phyloP scores from a whole-genome alignment of 2,113 vertebrate genomes.

The Colistium nudipinnis region DNA sequence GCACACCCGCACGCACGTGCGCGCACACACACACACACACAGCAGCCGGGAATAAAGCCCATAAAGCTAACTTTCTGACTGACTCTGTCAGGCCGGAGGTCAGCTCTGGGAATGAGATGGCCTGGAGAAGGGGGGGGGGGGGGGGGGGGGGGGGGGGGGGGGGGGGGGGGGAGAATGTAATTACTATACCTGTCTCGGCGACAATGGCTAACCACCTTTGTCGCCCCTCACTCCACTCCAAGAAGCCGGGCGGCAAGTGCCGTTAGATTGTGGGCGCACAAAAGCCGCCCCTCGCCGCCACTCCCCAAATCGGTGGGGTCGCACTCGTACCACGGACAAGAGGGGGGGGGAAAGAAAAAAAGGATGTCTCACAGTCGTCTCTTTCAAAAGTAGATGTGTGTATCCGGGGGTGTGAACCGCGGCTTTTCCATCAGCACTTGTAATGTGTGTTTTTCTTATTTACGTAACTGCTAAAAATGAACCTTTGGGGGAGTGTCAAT shows the following conservation, averaged over 20 bases:
- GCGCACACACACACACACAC: too few species aligned
- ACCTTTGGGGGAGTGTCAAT: too few species aligned
- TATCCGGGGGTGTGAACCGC: constrained; percentile 17
- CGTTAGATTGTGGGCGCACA: constrained; percentile 63
- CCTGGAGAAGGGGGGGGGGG: constrained; percentile 62
- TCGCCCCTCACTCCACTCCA: constrained; percentile 56
- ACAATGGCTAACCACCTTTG: constrained; percentile 73
- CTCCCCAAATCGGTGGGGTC: constrained; percentile 55
- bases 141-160: constrained; percentile 66
- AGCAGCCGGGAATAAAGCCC: too few species aligned
- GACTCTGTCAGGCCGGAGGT: constrained; percentile 58
- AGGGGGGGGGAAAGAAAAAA: too few species aligned
- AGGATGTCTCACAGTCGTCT: constrained; percentile 16
- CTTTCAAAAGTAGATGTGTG: constrained; percentile 24
- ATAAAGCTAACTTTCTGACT: too few species aligned
- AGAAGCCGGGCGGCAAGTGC: constrained; percentile 58
- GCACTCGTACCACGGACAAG: constrained; percentile 14
- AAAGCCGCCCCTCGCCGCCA: constrained; percentile 56
- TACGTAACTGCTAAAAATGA: not conserved
- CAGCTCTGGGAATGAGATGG: constrained; percentile 66
- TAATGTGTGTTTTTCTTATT: not conserved
- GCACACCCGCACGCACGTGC: too few species aligned
- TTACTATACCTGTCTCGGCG: constrained; percentile 72
- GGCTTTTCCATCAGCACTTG: not conserved
- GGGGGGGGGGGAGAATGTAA: constrained; percentile 72